Percentiles rank a stretch among this genome's conserved stretches.
These are phyloP conservation scores for Chaetodon auriga DNA, from an alignment of 2,113 vertebrate genomes.

Conservation along the genomic window DNA sequence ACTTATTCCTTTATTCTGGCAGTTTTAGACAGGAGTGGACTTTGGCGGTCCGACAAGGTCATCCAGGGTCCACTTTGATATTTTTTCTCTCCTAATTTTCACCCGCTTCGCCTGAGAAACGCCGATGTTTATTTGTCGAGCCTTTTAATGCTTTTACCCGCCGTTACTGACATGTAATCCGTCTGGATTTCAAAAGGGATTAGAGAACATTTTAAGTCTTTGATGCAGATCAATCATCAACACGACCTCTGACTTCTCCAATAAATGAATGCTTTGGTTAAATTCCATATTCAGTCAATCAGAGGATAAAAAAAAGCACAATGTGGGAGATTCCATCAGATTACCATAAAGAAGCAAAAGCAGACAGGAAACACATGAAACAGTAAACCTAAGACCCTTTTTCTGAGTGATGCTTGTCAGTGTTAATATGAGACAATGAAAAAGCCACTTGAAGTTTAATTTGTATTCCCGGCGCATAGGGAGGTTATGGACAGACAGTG, in stretches of 20 bases:
- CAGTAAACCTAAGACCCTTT: neutral
- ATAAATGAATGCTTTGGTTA: slow-evolving; percentile 29
- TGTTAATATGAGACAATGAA: neutral
- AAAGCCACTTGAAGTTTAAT: neutral
- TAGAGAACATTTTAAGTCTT: slow-evolving; percentile 4
- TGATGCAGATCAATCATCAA: slow-evolving; percentile 33
- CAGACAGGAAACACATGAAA: slow-evolving; percentile 10
- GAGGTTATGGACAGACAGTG: neutral
- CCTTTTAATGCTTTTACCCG: slow-evolving; percentile 15
- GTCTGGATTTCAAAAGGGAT: slow-evolving; percentile 37
- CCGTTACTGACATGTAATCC: slow-evolving; percentile 19
- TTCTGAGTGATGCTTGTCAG: neutral
- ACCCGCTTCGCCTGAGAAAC: neutral
- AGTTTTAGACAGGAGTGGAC: slow-evolving; percentile 5
- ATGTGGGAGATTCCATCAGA: neutral
- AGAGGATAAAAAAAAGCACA: neutral
- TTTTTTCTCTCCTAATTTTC: neutral
- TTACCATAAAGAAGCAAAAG: slow-evolving; percentile 16
- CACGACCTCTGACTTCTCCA: slow-evolving; percentile 9
- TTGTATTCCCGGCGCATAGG: neutral
- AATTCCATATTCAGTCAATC: slow-evolving; percentile 27
- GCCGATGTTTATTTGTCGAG: neutral
- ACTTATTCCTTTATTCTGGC: slow-evolving; percentile 7
- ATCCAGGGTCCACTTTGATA: neutral
- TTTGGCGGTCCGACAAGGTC: neutral